A percentile compares a stretch with the other conserved stretches of the same genome.
These are phyloP conservation scores for Motacilla alba DNA, from an alignment of 2,113 vertebrate genomes.

Conservation along the genomic window DNA sequence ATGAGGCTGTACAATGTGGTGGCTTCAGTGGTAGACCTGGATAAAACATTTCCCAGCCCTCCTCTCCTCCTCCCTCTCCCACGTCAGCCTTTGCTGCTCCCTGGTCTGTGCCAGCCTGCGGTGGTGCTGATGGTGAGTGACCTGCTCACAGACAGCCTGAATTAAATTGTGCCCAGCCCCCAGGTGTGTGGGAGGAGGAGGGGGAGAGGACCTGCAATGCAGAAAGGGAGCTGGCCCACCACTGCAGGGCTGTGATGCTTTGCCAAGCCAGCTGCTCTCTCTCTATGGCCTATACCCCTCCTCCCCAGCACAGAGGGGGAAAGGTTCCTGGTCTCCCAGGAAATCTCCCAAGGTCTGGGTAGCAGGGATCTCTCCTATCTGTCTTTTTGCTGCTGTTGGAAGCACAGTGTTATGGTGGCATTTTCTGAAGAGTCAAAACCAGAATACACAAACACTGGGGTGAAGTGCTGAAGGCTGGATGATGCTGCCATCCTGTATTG, in stretches of 20 bases:
- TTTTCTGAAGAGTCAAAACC: background rate
- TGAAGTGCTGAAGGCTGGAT: background rate
- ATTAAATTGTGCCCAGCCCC: accelerated
- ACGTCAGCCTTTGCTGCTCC: background rate
- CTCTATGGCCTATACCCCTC: accelerated
- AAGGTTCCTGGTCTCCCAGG: background rate
- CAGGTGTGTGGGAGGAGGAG: background rate
- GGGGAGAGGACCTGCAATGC: accelerated
- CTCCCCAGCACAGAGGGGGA: background rate
- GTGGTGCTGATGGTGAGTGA: background rate
- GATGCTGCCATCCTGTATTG: background rate
- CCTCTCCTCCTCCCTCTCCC: background rate
- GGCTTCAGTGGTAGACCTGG: background rate
- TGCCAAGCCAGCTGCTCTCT: background rate
- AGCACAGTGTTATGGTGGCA: background rate
- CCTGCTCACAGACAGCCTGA: background rate
- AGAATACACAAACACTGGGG: accelerated
- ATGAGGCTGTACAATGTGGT: background rate
- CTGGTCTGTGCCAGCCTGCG: background rate
- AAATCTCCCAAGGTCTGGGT: background rate
- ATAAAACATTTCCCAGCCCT: background rate
- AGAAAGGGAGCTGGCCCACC: background rate
- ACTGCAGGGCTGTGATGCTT: accelerated
- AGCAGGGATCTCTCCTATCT: background rate
- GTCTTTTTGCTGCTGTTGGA: background rate